Percentiles rank a stretch among this genome's conserved stretches.
These are phyloP conservation scores for Plebejus anna DNA, from an alignment of 2,888 invertebrate genomes.

Conservation along the genomic window DNA sequence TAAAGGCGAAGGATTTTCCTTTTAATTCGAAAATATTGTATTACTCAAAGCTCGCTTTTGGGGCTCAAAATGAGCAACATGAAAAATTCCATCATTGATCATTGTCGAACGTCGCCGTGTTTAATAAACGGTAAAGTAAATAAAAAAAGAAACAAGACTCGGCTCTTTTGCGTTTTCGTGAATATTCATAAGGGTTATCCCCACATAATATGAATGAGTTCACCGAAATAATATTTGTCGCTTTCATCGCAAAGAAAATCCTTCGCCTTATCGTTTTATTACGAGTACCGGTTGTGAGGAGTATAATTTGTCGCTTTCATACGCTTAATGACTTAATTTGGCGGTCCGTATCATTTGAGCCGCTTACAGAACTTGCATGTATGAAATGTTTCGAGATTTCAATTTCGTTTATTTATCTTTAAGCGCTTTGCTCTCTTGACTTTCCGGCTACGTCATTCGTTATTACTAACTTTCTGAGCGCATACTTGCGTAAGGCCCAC, in stretches of 20 bases:
- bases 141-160: slow-evolving; percentile 26
- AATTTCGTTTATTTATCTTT: slow-evolving; percentile 17
- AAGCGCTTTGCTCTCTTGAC: slow-evolving; percentile 16
- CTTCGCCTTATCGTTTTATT: slow-evolving; percentile 38
- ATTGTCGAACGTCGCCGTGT: slow-evolving; percentile 25
- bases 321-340: slow-evolving; percentile 34
- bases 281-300: slow-evolving; percentile 35
- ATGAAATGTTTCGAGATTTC: slow-evolving; percentile 5
- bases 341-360: slow-evolving; percentile 23
- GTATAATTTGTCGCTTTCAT: slow-evolving; percentile 38
- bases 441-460: not conserved
- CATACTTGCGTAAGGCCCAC: not conserved
- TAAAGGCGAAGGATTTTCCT: slow-evolving; percentile 17
- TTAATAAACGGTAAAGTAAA: slow-evolving; percentile 27
- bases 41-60: slow-evolving; percentile 12
- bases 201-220: slow-evolving; percentile 36
- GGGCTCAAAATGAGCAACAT: slow-evolving; percentile 17
- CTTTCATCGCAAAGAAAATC: slow-evolving; percentile 40
- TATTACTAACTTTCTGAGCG: not conserved
- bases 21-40: not conserved
- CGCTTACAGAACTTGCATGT: slow-evolving; percentile 27
- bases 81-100: slow-evolving; percentile 23
- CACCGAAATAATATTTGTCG: slow-evolving; percentile 37
- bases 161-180: slow-evolving; percentile 31
- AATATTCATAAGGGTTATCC: slow-evolving; percentile 42